Evolutionary conservation across 2,113 vertebrate genomes (phyloP), one percentile per base, ranked within the genome.

Genomic region (Marcusenius ussheri): DNA sequence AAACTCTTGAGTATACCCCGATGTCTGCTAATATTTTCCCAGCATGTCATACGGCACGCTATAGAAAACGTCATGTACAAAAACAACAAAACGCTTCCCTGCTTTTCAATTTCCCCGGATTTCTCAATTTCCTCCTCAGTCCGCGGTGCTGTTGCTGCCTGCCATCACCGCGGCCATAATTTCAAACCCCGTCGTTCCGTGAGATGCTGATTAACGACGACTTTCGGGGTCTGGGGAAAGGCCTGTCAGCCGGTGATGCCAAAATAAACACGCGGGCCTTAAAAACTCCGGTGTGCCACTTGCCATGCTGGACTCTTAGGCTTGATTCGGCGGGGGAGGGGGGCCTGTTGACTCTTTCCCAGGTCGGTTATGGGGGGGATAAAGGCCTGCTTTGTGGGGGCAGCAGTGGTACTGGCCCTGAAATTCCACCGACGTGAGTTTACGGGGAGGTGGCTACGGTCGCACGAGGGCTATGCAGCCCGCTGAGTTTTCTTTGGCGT

Each of bases 391-490:
- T 80, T 92, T 93, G 92, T 93, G 89, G 39, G 74, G 88, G 53
- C n/a, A 31, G 91, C 53, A 3, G 88, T 74, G 77, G 90, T 88
- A 89, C 90, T 85, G 92, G 89, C 87, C 53, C 77, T 85, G 88
- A 92, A 91, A 93, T 93, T 91, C 90, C 91, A 91, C 87, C 47
- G 90, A 90, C 90, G 90, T 66, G 89, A 89, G 89, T 93, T 92
- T 88, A 90, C 90, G 70, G 83, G 47, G 87, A 58, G 88, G 89
- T 62, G 90, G 88, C 50, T 86, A 91, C 56, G 46, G 19, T 84
- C 90, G 45, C 31, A 91, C 27, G n/a, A 51, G 50, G 85, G 50
- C 31, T 53, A 9, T 31, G 31, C 90, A 91, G 91, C 90, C 91
- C 88, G 49, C 15, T 0, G 80, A 91, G 92, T 93, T 93, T 93